A percentile compares a stretch with the other conserved stretches of the same genome.
Conservation (phyloP, 2,797 vertebrate species). For the Coendou prehensilis region DNA sequence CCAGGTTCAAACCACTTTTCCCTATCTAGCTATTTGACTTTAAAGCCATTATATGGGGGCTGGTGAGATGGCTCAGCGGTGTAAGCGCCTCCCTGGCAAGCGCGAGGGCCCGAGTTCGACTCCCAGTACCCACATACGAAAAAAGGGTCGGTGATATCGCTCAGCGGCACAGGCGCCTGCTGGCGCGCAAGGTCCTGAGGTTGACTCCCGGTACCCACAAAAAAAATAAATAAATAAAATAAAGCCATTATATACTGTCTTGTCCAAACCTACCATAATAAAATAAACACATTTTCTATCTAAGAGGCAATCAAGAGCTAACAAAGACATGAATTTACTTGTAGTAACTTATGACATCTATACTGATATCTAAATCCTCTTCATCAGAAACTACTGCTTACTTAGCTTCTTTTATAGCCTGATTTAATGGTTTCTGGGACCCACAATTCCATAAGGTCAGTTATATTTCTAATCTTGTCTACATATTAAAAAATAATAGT, state of each 20-base stretch:
- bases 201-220: no score
- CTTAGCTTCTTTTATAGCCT: conserved; percentile 38
- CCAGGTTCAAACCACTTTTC: conserved; percentile 34
- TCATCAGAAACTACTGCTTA: conserved; percentile 50
- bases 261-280: conserved; percentile 65
- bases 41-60: conserved; percentile 53
- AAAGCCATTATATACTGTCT: conserved; percentile 60
- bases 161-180: no score
- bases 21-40: conserved; percentile 49
- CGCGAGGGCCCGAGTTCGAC: no score
- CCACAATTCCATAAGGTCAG: neutral
- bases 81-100: no score
- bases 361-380: conserved; percentile 38
- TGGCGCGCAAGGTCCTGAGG: no score
- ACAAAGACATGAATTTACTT: conserved; percentile 38
- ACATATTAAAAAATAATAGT: conserved; percentile 47
- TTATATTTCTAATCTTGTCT: conserved; percentile 49
- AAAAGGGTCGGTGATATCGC: no score
- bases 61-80: no score
- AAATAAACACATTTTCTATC: conserved; percentile 62
- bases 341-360: neutral
- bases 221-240: neutral
- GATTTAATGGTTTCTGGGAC: conserved; percentile 48
- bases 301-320: conserved; percentile 39
- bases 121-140: no score